These are phyloP conservation scores for Menidia beryllina DNA, from an alignment of 2,113 vertebrate genomes.

Conservation along the genomic window DNA sequence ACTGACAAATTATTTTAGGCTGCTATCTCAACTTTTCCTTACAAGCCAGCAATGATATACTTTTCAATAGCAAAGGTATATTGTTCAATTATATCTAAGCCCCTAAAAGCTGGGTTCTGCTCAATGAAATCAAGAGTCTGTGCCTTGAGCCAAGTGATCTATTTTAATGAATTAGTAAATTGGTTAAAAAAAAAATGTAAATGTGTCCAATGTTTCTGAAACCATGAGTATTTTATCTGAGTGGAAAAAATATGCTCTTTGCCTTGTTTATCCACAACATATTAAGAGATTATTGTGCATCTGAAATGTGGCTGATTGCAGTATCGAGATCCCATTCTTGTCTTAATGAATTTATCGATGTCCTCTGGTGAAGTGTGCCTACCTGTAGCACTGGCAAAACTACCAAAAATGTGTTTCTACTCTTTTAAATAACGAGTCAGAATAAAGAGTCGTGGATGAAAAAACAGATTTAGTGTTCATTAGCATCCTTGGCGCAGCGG, in stretches of 20 bases:
- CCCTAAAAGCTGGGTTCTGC: not conserved
- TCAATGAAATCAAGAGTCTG: not conserved
- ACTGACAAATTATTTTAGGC: not conserved
- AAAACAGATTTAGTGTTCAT: slow-evolving; percentile 14
- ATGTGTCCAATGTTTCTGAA: not conserved
- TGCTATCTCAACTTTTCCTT: no score
- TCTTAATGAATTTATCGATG: slow-evolving; percentile 34
- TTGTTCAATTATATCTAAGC: not conserved
- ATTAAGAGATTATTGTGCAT: not conserved
- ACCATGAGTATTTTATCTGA: not conserved
- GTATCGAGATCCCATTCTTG: slow-evolving; percentile 20
- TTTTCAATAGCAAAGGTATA: no score
- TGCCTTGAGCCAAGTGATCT: not conserved
- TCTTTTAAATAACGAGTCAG: slow-evolving; percentile 32
- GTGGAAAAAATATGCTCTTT: not conserved
- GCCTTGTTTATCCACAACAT: not conserved
- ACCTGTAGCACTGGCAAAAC: slow-evolving; percentile 53
- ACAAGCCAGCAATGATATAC: no score
- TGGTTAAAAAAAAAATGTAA: not conserved
- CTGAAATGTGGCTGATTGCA: slow-evolving; percentile 28
- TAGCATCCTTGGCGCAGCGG: not conserved
- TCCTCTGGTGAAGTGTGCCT: slow-evolving; percentile 36
- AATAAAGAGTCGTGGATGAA: slow-evolving; percentile 12
- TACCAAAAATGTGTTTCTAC: slow-evolving; percentile 42
- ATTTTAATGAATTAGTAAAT: not conserved